Conservation (phyloP, 2,113 vertebrate genomes). For the Daphoenositta chrysoptera region DNA sequence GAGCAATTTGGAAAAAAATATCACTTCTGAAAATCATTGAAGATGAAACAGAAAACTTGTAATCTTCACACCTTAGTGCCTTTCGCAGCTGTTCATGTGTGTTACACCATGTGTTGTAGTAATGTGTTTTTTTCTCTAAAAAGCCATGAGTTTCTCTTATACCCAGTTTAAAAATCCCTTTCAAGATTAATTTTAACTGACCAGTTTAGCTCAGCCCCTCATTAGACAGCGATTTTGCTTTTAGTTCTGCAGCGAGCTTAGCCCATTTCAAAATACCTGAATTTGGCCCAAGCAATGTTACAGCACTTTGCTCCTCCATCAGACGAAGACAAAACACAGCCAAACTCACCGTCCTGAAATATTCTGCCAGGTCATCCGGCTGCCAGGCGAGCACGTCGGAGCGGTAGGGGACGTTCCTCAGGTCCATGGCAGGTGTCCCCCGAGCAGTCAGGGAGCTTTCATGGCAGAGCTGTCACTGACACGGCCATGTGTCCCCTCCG, state of each 20-base stretch:
- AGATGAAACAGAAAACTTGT: not conserved
- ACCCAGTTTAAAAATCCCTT: not conserved
- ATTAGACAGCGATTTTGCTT: not conserved
- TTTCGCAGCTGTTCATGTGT: not conserved
- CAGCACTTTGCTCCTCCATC: not conserved
- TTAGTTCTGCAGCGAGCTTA: not conserved
- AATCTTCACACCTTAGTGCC: not conserved
- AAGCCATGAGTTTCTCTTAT: not conserved
- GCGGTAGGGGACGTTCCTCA: slow-evolving; percentile 74
- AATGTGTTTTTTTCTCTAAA: not conserved
- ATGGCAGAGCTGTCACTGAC: not conserved
- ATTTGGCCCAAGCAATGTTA: not conserved
- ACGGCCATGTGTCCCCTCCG: not conserved
- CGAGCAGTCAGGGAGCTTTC: not conserved
- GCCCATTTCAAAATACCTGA: accelerated
- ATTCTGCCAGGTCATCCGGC: slow-evolving; percentile 80
- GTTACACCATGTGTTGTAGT: not conserved
- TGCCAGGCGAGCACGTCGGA: slow-evolving; percentile 83
- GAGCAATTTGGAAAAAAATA: not conserved
- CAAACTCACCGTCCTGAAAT: slow-evolving; percentile 76
- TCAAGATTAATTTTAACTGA: not conserved
- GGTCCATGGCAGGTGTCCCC: slow-evolving; percentile 73
- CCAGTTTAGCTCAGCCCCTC: not conserved
- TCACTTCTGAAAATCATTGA: not conserved
- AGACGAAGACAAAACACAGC: not conserved